Conservation (phyloP, 2,113 vertebrate species). For the Aphyosemion australe region DNA sequence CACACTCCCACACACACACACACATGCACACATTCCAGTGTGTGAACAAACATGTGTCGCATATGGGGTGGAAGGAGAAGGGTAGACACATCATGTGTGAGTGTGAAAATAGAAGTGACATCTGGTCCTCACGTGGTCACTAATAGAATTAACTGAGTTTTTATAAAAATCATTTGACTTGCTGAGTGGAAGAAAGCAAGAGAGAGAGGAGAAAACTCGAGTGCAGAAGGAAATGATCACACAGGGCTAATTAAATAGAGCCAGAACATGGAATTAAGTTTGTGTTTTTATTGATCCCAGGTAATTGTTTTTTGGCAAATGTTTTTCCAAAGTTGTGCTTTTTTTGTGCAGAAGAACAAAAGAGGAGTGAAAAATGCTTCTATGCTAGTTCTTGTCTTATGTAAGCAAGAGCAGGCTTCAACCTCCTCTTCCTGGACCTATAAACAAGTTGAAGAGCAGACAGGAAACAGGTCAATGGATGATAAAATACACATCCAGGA, state of each 20-base stretch:
- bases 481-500: too few relatives aligned
- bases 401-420: too few relatives aligned
- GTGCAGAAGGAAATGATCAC: not conserved
- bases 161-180: slow-evolving; percentile 21
- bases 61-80: slow-evolving; percentile 11
- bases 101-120: slow-evolving; percentile 21
- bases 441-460: too few relatives aligned
- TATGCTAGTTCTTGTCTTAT: too few relatives aligned
- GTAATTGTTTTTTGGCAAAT: too few relatives aligned
- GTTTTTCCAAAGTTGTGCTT: too few relatives aligned
- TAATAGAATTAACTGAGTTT: slow-evolving; percentile 17
- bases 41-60: slow-evolving; percentile 12
- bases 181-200: not conserved
- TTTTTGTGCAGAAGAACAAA: too few relatives aligned
- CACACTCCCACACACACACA: slow-evolving; percentile 15
- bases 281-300: not conserved
- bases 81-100: slow-evolving; percentile 7
- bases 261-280: not conserved
- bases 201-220: not conserved
- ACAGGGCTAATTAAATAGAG: not conserved
- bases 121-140: slow-evolving; percentile 17
- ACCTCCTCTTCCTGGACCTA: too few relatives aligned
- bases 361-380: too few relatives aligned
- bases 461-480: too few relatives aligned
- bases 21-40: slow-evolving; percentile 12